Percentiles rank a stretch among this genome's conserved stretches.
Conservation (phyloP, 1,140 invertebrate species). For the Megalonaias nervosa region DNA sequence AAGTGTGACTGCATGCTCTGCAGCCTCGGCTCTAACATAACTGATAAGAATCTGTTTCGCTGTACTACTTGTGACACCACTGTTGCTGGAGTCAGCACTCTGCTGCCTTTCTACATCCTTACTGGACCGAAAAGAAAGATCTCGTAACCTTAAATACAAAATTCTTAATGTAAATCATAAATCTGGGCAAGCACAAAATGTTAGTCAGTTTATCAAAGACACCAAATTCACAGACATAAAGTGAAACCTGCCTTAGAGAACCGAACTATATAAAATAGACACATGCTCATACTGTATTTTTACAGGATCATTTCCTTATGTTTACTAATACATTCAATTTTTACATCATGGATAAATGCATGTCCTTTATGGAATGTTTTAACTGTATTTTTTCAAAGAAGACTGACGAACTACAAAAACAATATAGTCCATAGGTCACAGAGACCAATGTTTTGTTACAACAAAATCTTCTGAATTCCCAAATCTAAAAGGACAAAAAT, state of each 20-base stretch:
- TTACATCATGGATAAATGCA: too few species aligned
- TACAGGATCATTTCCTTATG: neutral
- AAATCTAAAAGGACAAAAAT: too few species aligned
- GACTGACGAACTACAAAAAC: too few species aligned
- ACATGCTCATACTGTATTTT: neutral
- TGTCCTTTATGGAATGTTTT: too few species aligned
- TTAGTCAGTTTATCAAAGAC: neutral
- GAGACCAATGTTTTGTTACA: too few species aligned
- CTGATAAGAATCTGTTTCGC: slow-evolving; percentile 72
- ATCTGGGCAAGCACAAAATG: neutral
- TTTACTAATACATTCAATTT: neutral
- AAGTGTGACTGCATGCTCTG: slow-evolving; percentile 69
- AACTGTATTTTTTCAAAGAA: too few species aligned
- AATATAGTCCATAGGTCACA: too few species aligned
- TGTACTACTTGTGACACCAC: neutral
- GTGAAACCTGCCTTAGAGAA: neutral
- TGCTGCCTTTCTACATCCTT: slow-evolving; percentile 52
- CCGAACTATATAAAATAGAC: neutral
- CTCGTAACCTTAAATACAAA: slow-evolving; percentile 33
- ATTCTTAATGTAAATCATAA: slow-evolving; percentile 3
- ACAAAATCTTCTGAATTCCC: too few species aligned
- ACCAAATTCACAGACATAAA: neutral
- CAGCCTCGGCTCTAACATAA: slow-evolving; percentile 72
- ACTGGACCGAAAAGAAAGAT: slow-evolving; percentile 52
- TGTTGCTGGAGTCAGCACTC: slow-evolving; percentile 18